Conservation (phyloP, 2,113 vertebrate species). For the Oreochromis aureus region DNA sequence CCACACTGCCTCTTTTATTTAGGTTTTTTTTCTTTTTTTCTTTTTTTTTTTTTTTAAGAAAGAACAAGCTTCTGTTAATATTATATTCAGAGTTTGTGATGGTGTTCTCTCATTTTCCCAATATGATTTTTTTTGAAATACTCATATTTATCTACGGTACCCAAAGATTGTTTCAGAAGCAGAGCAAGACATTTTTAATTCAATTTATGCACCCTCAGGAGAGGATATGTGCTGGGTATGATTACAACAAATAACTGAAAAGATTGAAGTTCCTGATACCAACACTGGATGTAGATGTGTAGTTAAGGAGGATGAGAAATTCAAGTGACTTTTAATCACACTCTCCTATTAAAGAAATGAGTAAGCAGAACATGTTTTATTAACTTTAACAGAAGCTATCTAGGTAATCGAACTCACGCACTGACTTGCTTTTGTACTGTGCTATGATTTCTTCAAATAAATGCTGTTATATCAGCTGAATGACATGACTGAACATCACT, state of each 20-base stretch:
- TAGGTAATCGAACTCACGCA: not conserved
- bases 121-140: not conserved
- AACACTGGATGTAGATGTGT: not conserved
- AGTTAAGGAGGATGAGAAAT: not conserved
- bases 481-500: not conserved
- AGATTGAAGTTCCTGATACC: not conserved
- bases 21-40: accelerated
- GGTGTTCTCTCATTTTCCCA: not conserved
- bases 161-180: not conserved
- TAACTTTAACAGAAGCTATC: not conserved
- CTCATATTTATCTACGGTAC: not conserved
- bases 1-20: not conserved
- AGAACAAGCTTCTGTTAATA: not conserved
- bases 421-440: not conserved
- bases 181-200: not conserved
- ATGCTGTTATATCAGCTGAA: not conserved
- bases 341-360: not conserved
- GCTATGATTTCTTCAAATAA: not conserved
- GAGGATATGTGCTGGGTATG: not conserved
- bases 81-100: not conserved
- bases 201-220: not conserved
- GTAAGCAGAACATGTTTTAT: not conserved
- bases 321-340: not conserved
- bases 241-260: not conserved
- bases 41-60: not conserved